Conservation (phyloP, 1,140 invertebrate species). For the Drosophila punjabiensis region DNA sequence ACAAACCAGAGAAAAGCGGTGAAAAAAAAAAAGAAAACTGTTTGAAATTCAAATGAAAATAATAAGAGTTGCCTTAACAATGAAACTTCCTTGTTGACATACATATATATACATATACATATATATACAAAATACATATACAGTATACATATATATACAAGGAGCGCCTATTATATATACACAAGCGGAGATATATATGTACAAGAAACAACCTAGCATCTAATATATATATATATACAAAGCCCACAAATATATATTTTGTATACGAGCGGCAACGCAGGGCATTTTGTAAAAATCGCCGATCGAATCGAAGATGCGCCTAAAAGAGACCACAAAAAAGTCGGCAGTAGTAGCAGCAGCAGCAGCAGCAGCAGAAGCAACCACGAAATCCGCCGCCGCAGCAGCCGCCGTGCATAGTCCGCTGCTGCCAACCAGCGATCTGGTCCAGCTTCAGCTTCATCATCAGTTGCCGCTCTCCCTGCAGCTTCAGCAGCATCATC, state of each 20-base stretch:
- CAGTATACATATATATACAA: conserved; percentile 55
- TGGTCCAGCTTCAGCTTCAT: conserved; percentile 50
- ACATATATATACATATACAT: conserved; percentile 43
- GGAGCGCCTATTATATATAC: conserved; percentile 28
- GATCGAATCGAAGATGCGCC: conserved; percentile 57
- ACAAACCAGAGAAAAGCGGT: neutral
- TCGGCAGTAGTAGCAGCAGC: conserved; percentile 31
- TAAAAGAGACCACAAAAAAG: conserved; percentile 80
- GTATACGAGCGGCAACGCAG: conserved; percentile 33
- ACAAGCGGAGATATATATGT: conserved; percentile 6
- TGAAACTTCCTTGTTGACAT: conserved; percentile 80
- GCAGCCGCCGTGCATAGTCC: neutral
- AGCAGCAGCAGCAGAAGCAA: conserved; percentile 8
- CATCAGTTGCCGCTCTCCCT: conserved; percentile 59
- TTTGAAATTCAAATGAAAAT: conserved; percentile 18
- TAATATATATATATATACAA: conserved; percentile 44
- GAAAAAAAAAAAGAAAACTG: neutral
- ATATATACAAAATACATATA: conserved; percentile 48
- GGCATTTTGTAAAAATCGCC: conserved; percentile 1
- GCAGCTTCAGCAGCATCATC: conserved; percentile 68
- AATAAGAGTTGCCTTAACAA: conserved; percentile 73
- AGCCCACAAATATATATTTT: conserved; percentile 57
- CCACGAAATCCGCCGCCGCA: conserved; percentile 11
- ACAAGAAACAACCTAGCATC: conserved; percentile 1
- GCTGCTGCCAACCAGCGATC: conserved; percentile 42